Evolutionary conservation across 2,797 vertebrate genomes (phyloP), one percentile per base, ranked within the genome.

Genomic region (Anomalospiza imberbis): DNA sequence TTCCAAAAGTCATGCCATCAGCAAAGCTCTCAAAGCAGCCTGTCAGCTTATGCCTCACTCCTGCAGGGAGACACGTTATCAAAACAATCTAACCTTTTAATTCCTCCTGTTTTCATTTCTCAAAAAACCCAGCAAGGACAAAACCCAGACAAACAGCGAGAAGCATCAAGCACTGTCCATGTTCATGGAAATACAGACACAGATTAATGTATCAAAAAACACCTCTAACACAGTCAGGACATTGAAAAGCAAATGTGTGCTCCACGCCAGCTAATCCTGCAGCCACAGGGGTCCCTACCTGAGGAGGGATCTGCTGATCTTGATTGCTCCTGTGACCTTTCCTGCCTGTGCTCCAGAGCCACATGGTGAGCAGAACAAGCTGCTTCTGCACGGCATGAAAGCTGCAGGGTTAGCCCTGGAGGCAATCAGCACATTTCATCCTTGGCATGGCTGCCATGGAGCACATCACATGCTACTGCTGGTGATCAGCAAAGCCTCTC

Each of bases 321-420:
- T 94, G 95, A 96, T 94, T 95, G 95, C 95, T 94, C 45, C 3
- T 40, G 85, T 94, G 95, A 94, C 95, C 95, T 97, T 96, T 97
- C 36, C 93, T 91, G 94, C 91, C 77, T 82, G 68, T 45, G 85
- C 93, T 97, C 95, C 85, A 62, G 88, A 73, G 89, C 92, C 93
- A 77, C 96, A 87, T 85, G 88, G 95, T 25, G 94, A 91, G 95
- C 94, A 96, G 88, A 94, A 96, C 91, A 91, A 96, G 95, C 94
- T 93, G 87, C 84, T 95, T 17, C 16, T 65, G 72, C n/a, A 4
- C 82, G 6, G 48, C 85, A 5, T 76, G 91, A 96, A 73, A 82
- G 88, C 91, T 89, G 91, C 94, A 74, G 89, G 92, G 71, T 54
- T 90, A 94, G 77, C 77, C 74, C 93, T 21, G 40, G 75, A 86